phyloP scores from a whole-genome alignment of 1,140 invertebrate genomes.

The Drepana arcuata region DNA sequence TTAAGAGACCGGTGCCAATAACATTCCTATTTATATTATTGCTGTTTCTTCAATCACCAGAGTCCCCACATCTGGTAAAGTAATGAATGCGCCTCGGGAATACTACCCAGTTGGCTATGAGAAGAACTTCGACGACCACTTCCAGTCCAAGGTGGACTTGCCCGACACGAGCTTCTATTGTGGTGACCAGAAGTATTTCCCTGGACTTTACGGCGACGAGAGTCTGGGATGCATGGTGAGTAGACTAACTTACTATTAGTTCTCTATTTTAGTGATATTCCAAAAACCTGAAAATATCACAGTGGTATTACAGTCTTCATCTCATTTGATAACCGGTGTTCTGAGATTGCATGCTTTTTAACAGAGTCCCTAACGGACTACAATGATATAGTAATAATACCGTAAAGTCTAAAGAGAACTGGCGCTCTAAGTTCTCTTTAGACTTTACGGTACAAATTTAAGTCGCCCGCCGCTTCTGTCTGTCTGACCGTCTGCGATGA shows the following conservation, averaged over 20 bases:
- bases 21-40: background rate
- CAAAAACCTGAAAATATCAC: background rate
- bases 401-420: no score
- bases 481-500: no score
- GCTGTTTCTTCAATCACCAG: slow-evolving; percentile 17
- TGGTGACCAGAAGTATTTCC: slow-evolving; percentile 91
- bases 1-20: no score
- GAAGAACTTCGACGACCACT: slow-evolving; percentile 90
- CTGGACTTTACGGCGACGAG: slow-evolving; percentile 90
- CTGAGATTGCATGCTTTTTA: no score
- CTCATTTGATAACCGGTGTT: no score
- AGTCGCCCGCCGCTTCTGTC: no score
- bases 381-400: no score
- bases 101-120: slow-evolving; percentile 90
- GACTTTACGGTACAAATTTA: no score
- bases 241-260: no score
- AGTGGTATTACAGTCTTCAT: no score
- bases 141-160: slow-evolving; percentile 85
- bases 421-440: no score
- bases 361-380: no score
- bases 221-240: slow-evolving; percentile 93
- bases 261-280: background rate
- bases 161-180: slow-evolving; percentile 91
- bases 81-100: slow-evolving; percentile 91
- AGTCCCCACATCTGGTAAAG: slow-evolving; percentile 74